Evolutionary conservation across 2,888 invertebrate species (phyloP), one percentile per base, ranked within the genome.

Genomic region (Macaria liturata): DNA sequence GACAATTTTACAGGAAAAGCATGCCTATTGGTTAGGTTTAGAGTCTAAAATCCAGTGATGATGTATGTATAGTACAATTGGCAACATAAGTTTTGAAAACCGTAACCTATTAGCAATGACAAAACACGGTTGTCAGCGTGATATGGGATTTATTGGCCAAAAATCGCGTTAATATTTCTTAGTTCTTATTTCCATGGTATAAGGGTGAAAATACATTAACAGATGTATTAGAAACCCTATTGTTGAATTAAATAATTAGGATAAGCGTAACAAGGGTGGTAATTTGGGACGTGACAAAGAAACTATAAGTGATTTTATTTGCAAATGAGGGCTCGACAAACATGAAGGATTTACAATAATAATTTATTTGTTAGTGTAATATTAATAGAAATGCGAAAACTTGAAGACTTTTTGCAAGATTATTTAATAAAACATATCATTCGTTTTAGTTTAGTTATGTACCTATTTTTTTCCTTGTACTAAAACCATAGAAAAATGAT

Each of bases 81-180:
- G 67, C 76, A 77, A 75, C 83, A 81, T 78, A 81, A 68, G 78
- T 80, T 84, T 81, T 76, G 77, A 83, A 79, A 83, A 76, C 81
- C 81, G 81, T 80, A 74, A 79, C 83, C 84, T 85, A 87, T 86
- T 87, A 86, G 78, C 82, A 83, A 69, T 84, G 84, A 85, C 85
- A 87, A 81, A 85, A 83, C 84, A 88, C 85, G 88, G 83, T 81
- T 88, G 88, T 88, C 86, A 86, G 69, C 81, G 71, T 84, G 85
- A 87, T 83, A 69, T 64, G 69, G 78, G 82, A 88, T 88, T 88
- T 89, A 89, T 88, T 78, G 20, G 64, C 54, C 37, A 51, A 49
- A 54, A 54, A 46, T 30, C 37, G 40, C 50, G 9, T 39, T 32
- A 45, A 2, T 9, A 42, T 37, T 43, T 34, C 6, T 32, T 34